phyloP scores from a whole-genome alignment of 2,797 vertebrate genomes.

The Microtus obscurus region DNA sequence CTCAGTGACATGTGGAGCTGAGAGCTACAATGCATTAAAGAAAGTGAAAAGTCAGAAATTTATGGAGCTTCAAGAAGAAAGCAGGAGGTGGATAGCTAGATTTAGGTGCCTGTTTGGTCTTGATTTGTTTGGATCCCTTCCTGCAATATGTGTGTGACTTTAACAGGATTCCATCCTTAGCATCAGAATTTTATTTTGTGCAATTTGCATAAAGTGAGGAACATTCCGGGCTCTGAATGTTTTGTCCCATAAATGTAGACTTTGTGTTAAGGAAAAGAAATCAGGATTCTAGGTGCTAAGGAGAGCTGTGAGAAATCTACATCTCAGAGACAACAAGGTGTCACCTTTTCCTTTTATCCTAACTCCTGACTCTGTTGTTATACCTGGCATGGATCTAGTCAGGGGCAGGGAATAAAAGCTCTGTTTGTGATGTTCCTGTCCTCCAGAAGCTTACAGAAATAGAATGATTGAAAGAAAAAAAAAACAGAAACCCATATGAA shows the following conservation, averaged over 20 bases:
- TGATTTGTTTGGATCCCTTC: not conserved
- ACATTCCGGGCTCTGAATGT: not conserved
- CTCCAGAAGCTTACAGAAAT: not conserved
- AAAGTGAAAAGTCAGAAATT: conserved; percentile 52
- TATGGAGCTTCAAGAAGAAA: not conserved
- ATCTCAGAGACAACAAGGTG: accelerated
- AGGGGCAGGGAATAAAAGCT: not conserved
- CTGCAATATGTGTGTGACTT: not conserved
- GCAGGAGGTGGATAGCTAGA: not conserved
- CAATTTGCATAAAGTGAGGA: not conserved
- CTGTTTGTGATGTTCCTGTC: not conserved
- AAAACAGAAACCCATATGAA: not conserved
- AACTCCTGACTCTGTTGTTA: no score
- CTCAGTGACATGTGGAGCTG: not conserved
- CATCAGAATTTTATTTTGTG: not conserved
- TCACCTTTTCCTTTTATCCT: not conserved
- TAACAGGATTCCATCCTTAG: not conserved
- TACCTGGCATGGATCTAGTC: not conserved
- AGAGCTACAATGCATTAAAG: not conserved
- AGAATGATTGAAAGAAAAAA: not conserved
- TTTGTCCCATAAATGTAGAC: not conserved
- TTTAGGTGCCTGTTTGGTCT: not conserved
- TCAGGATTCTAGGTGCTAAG: not conserved
- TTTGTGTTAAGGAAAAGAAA: not conserved
- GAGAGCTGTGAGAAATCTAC: not conserved